Base-by-base conservation (phyloP, 1,140 invertebrate genomes). In the Steinernema feltiae region DNA sequence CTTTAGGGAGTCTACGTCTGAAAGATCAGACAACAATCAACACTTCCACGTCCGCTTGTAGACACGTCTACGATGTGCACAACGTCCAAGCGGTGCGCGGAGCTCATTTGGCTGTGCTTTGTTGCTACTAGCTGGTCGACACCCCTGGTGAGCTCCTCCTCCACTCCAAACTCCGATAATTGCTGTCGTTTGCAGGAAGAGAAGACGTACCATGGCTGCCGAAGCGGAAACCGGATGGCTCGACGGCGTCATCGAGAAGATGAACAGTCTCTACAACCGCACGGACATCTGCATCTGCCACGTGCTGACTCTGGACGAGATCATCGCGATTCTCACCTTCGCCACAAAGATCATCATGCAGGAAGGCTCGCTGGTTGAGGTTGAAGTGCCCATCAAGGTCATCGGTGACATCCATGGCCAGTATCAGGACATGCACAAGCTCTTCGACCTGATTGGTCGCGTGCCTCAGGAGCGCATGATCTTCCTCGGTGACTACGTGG, bases 401-500 rank as follows among this genome's bases (percentile, higher is more conserved):
- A 88, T 88, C 85, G 89, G 89, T 30, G 89, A 89, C 79, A 87
- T 89, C 35, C 88, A 89, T 82, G 89, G 88, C 69, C 89, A 89
- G 81, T 89, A 87, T 80, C 87, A 87, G 83, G 88, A 89, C 82
- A 79, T 89, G 70, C 87, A 89, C 86, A 88, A 88, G 76, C 77
- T 89, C 41, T 89, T 89, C 83, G 88, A 89, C 84, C 86, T 88
- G 69, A 87, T 87, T 32, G 79, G 87, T 86, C 79, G 88, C 86
- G 48, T 84, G 83, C 79, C 88, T 86, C 76, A 84, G 85, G 78
- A 86, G 84, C 79, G 86, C 74, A 88, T 89, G 84, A 85, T 89
- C 78, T 89, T 89, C 81, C 90, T 99, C 91, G 88, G 96, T 31
- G 93, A 94, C 87, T 94, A 94, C 87, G 93, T 94, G 7, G 93